Evolutionary conservation across 1,140 invertebrate genomes (phyloP), one percentile per base, ranked within the genome.

Genomic region (Piezodorus guildinii): DNA sequence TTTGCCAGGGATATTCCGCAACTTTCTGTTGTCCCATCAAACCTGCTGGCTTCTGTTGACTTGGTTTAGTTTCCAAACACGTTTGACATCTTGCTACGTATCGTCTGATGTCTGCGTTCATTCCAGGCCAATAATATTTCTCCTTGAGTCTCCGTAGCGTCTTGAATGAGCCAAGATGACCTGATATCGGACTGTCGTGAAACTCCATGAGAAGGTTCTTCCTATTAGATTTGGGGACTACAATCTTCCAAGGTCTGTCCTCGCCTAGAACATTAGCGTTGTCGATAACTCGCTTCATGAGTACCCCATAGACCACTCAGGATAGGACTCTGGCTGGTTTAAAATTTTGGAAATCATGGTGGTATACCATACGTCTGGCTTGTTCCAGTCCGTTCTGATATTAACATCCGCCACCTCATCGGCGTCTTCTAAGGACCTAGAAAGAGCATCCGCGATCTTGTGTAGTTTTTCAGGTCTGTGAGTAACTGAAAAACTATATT

Each of bases 351-450:
- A n/a, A n/a, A n/a, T n/a, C n/a, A n/a, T n/a, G n/a, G n/a, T n/a
- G n/a, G n/a, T n/a, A n/a, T n/a, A n/a, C n/a, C n/a, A n/a, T n/a
- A n/a, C n/a, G n/a, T n/a, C 27, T 30, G 27, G 27, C 27, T 30
- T 66, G 65, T n/a, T 75, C 49, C 75, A 75, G 12, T 75, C 77
- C 65, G 78, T 77, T 0, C 70, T 69, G 6, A 79, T 71, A 1
- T 72, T 73, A 19, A 63, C 49, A 39, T 72, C 69, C 2, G 21
- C 45, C 8, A 30, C 8, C 17, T 60, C 64, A 8, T 68, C 66
- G 0, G 71, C 64, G 5, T 63, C 60, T 60, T 75, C 73, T 23
- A 64, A 60, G 8, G 74, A 52, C 4, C 72, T 68, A 1, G 66
- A 68, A 10, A 71, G 71, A 23, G 74, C 3, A 4, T 68, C 71